Base-by-base conservation (phyloP, 1,140 invertebrate species). In the Palaemon carinicauda region DNA sequence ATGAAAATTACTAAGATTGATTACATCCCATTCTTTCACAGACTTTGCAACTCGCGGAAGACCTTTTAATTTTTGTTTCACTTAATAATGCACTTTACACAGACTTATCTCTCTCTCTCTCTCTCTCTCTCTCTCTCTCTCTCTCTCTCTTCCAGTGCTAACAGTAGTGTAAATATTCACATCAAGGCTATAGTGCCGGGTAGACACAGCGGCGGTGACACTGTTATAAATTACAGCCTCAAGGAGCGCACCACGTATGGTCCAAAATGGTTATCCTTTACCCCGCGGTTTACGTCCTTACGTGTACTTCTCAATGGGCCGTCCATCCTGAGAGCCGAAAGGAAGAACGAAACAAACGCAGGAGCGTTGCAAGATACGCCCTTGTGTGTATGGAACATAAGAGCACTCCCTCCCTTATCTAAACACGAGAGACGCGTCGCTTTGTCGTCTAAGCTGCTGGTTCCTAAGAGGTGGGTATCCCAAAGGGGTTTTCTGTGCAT, bases 81-180 rank as follows among this genome's bases (percentile, higher is more conserved):
- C 29, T 19, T 14, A 5, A 60, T 14, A 33, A 17, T 31, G 54
- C 9, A 12, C 33, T 17, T 7, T 19, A 19, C 9, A 41, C n/a
- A 79, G 74, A 69, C 50, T 24, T 24, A 17, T 50, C 29, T 41
- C 27, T 53, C 21, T 21, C 53, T 52, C 17, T 69, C 54, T 19
- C 53, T 56, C 12, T 19, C 31, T 3, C 50, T 27, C 19, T 17
- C 81, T 2, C 51, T 10, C 65, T 50, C 69, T 65, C 21, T 73
- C 51, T 31, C 33, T 14, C 73, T 31, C 52, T 53, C 73, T 19
- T 17, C 52, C 82, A 83, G 82, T 83, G 73, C 82, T 85, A 85
- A 85, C 82, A 85, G 82, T 79, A 85, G 82, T 85, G 82, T 79
- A 85, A 85, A 85, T 71, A 85, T 85, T 71, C 75, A 79, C 74